A percentile compares a stretch with the other conserved stretches of the same genome.
Evolutionary conservation across 2,797 vertebrate genomes (phyloP).

Genomic region (Falco rusticolus): DNA sequence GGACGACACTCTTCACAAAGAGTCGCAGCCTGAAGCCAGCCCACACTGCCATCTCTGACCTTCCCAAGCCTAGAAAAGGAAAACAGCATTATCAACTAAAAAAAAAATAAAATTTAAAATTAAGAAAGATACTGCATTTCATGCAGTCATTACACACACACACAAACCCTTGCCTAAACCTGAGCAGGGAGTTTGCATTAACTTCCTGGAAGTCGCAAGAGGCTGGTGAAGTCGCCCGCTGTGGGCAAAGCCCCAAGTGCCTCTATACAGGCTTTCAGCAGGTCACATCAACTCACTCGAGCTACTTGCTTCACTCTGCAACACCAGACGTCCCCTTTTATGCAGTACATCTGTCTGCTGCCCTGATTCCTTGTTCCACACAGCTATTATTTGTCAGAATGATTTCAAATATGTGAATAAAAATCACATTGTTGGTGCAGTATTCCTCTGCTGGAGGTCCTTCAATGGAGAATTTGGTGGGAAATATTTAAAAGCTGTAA

Average conservation of each 20-base stretch:
- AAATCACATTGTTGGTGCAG: not conserved
- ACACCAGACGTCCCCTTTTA: not conserved
- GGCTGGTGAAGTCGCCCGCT: not conserved
- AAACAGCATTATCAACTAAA: not conserved
- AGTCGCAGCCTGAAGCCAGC: not conserved
- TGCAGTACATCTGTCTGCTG: not conserved
- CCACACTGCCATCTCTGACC: not conserved
- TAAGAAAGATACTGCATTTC: not conserved
- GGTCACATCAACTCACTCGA: not conserved
- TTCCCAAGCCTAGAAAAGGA: not conserved
- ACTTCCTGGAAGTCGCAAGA: not conserved
- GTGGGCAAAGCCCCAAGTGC: not conserved
- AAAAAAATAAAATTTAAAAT: not conserved
- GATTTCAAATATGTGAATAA: not conserved
- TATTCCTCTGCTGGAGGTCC: not conserved
- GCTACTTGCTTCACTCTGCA: not conserved
- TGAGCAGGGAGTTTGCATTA: not conserved
- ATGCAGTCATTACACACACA: no score
- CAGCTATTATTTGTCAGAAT: not conserved
- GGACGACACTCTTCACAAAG: not conserved
- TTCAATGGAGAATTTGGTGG: not conserved
- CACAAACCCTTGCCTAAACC: not conserved
- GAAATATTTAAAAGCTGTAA: slow-evolving; percentile 19
- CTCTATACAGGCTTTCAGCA: rapidly evolving
- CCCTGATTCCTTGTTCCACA: not conserved